phyloP scores from a whole-genome alignment of 2,797 vertebrate genomes.

The Sardinella longiceps region DNA sequence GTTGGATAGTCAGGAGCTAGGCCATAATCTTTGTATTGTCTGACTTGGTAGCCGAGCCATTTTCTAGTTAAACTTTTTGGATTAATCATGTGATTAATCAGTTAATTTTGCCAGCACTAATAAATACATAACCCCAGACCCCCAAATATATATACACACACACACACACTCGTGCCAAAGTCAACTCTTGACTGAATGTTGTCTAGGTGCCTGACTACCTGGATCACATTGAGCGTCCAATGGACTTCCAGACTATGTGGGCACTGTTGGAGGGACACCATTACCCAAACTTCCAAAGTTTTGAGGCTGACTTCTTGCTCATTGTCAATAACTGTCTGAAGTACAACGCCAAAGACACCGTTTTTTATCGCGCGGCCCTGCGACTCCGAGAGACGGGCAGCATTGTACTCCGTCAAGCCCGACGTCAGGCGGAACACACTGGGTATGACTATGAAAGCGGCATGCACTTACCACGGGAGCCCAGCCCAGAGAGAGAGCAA shows the following conservation, averaged over 20 bases:
- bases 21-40: too few species aligned
- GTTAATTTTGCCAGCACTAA: too few species aligned
- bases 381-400: conserved; percentile 92
- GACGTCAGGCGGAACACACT: conserved; percentile 93
- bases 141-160: background rate
- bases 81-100: too few species aligned
- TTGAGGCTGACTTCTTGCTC: conserved; percentile 95
- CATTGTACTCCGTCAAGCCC: conserved; percentile 85
- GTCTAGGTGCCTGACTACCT: conserved; percentile 95
- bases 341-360: conserved; percentile 99
- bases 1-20: too few species aligned
- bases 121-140: too few species aligned
- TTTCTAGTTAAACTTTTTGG: too few species aligned
- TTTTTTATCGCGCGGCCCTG: conserved; percentile 95
- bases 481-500: conserved; percentile 79
- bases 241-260: conserved; percentile 99
- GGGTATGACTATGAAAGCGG: conserved; percentile 96
- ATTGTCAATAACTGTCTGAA: conserved; percentile 99
- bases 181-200: background rate
- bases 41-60: too few species aligned
- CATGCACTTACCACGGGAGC: conserved; percentile 88
- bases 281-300: conserved; percentile 95
- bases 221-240: conserved; percentile 97
- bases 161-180: background rate
- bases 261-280: conserved; percentile 92